Base-by-base conservation (phyloP, 2,113 vertebrate genomes). In the Galemys pyrenaicus region DNA sequence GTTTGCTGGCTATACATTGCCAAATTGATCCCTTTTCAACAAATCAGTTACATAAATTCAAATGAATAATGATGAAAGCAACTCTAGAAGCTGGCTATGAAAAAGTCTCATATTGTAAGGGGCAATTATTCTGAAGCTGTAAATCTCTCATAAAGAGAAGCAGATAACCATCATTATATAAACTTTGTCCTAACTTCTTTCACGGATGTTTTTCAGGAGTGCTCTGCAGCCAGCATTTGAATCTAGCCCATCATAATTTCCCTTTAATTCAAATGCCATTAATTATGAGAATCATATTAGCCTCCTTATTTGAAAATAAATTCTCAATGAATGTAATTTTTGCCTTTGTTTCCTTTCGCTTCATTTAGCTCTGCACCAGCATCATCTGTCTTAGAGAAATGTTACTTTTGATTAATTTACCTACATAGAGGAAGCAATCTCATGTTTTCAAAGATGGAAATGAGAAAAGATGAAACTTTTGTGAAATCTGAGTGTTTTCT, bases 371-470 rank as follows among this genome's bases (percentile, higher is more conserved):
- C 46, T 68, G 20, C 4, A 32, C 20, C 28, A 83, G 22, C 16
- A 73, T 9, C 32, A 58, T 64, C 26, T 37, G 24, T 54, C n/a
- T 79, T 49, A 82, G 9, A 85, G 78, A 95, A 89, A 41, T 68
- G 39, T n/a, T 65, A 51, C 49, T 94, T 91, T 35, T 68, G 60
- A 62, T 39, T 49, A 82, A 81, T 85, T 87, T 44, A 71, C 64
- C 77, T 65, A 81, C 28, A 60, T 68, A 94, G 54, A 13, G 68
- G 5, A 17, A 91, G 26, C 49, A 81, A 88, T 54, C 37, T 87
- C 37, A 3, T 73, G 16, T 68, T 89, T 87, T 94, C 46, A 90
- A 92, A 87, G 64, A 88, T 9, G 16, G 15, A 88, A 92, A 95
- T 64, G 26, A 94, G 35, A 94, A 80, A 56, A 92, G 13, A 67